Evolutionary conservation across 2,888 invertebrate species (phyloP), one percentile per base, ranked within the genome.

Genomic region (Apotomis capreana): DNA sequence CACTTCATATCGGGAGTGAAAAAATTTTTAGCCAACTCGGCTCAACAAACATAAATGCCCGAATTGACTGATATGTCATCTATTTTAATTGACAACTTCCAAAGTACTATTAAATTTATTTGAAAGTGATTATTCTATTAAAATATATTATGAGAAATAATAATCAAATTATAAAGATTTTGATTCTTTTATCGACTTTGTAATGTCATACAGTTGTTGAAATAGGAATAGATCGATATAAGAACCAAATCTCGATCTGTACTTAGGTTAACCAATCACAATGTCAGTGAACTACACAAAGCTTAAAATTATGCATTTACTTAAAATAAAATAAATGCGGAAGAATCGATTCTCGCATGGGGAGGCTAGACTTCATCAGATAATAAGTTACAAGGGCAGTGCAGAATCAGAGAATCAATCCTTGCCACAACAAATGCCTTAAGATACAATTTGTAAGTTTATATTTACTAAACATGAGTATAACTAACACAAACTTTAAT

Each of bases 1-100:
- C 75, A 77, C 78, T 79, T 85, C 85, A 85, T 83, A 85, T 86
- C 84, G 86, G 84, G 83, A 80, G 78, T 74, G 74, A 78, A 78
- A 76, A 13, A 52, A 46, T 68, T 40, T 69, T 49, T 68, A 52
- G 60, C 15, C 76, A 70, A 69, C 76, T 73, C 51, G 62, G 71
- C 73, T 65, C 68, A 71, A 65, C 64, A 68, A 68, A 62, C 57
- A 55, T 67, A 68, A 71, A 71, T 57, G 46, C 57, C 52, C 44
- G 46, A 72, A 63, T 68, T 63, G 44, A 68, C 62, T 68, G 72
- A 72, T 72, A 72, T 72, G 72, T 72, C 69, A 49, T 60, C 63
- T 49, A 65, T 69, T 62, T 58, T 74, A 74, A 70, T 75, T 75
- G 75, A 75, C 75, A 68, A 67, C 68, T 54, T 59, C 55, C 68